Base-by-base conservation (phyloP, 2,797 vertebrate genomes). In the Amniataba percoides region DNA sequence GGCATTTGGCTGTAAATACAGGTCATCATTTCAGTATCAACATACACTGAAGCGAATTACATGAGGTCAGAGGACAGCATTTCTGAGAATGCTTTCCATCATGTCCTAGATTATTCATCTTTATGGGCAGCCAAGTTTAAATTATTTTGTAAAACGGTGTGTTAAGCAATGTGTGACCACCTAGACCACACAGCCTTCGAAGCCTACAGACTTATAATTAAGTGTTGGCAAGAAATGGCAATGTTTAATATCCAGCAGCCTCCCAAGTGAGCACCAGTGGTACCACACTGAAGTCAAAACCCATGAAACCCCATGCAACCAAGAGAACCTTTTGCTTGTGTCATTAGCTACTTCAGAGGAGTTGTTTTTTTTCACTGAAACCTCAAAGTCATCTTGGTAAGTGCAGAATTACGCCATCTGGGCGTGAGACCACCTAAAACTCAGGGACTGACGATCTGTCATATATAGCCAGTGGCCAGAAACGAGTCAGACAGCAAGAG, bases 401-500 rank as follows among this genome's bases (percentile, higher is more conserved):
- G 13, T 67, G 42, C 58, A 21, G 66, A 51, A 63, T 68, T 43
- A 40, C 40, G 60, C 31, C 5, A 45, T 75, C 75, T 84, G 77
- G n/a, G 69, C 27, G 42, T 9, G 40, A 45, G 64, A 74, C 61
- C 79, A 56, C 36, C 71, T 56, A 56, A 65, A 74, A 56, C 25
- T 53, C 45, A 74, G 48, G 34, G 65, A 60, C 61, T 56, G 34
- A 36, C 6, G 34, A 36, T 36, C 34, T 36, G 34, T 36, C 34
- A 36, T 36, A 36, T 36, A 36, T 36, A 36, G 34, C 34, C 34
- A 36, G 34, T 36, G 34, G 34, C 34, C 34, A 36, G 4, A 36
- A 36, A 36, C 34, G 7, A 36, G 34, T 36, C 76, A 93, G 73
- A 85, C 81, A 66, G 77, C 45, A 66, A 71, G 75, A 52, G 63